These are phyloP conservation scores for Acronicta psi DNA, from an alignment of 2,888 invertebrate species.

Conservation along the genomic window DNA sequence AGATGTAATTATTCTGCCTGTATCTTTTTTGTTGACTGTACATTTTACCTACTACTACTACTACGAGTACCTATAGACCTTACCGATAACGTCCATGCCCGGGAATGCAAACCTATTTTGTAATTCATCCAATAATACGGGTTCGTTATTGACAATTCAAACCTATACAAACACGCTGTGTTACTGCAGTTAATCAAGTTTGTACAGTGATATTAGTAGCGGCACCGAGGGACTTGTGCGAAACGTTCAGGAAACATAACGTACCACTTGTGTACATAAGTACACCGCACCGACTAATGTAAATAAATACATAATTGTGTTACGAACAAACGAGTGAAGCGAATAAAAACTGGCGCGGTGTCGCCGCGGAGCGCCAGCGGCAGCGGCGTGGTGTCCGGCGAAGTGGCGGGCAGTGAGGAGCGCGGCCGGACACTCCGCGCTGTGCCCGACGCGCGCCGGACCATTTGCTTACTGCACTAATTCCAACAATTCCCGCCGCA, in stretches of 20 bases:
- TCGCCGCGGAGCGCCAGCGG: not conserved
- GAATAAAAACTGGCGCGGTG: conserved; percentile 5
- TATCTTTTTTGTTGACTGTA: too few relatives aligned
- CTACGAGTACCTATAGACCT: too few relatives aligned
- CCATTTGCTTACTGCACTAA: conserved; percentile 37
- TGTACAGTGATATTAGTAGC: conserved; percentile 33
- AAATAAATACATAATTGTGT: conserved; percentile 36
- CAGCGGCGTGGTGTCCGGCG: too few relatives aligned
- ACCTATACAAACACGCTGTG: conserved; percentile 13
- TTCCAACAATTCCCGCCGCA: conserved; percentile 17
- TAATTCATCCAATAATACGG: conserved; percentile 20
- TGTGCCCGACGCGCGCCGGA: conserved; percentile 1
- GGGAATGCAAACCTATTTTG: conserved; percentile 2
- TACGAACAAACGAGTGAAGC: conserved; percentile 6
- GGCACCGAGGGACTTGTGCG: conserved; percentile 25
- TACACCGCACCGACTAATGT: conserved; percentile 13
- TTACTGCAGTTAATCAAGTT: conserved; percentile 34
- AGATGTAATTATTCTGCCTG: too few relatives aligned
- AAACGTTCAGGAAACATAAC: conserved; percentile 21
- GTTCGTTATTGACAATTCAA: conserved; percentile 30
- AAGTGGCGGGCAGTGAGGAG: too few relatives aligned
- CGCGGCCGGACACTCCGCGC: not conserved
- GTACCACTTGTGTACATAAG: conserved; percentile 26
- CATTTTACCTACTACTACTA: not conserved
- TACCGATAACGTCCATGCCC: too few relatives aligned